Percentiles rank a stretch among this genome's conserved stretches.
Evolutionary conservation across 1,140 invertebrate species (phyloP).

Genomic region (Aplysia californica): DNA sequence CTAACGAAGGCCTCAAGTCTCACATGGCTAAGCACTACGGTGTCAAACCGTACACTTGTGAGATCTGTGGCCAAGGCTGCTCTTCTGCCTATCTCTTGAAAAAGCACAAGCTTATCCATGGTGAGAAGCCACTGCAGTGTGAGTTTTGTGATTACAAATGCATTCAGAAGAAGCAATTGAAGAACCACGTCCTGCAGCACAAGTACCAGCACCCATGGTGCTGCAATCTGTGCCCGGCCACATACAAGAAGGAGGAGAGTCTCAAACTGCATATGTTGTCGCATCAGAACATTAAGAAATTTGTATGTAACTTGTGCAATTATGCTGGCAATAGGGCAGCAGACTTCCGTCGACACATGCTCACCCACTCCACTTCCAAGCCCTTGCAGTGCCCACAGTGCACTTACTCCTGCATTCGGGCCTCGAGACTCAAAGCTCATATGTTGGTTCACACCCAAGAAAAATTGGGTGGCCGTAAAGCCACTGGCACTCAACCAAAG

Average conservation of each 20-base stretch:
- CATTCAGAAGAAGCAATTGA: constrained; percentile 27
- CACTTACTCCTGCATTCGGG: constrained; percentile 24
- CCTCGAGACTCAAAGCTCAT: constrained; percentile 17
- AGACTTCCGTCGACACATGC: constrained; percentile 23
- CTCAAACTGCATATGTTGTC: constrained; percentile 26
- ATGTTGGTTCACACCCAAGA: constrained; percentile 18
- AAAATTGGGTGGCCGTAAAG: not conserved
- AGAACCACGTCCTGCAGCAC: constrained; percentile 19
- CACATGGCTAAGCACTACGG: constrained; percentile 23
- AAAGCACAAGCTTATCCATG: constrained; percentile 25
- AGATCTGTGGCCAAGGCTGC: constrained; percentile 21
- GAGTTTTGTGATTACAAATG: constrained; percentile 19
- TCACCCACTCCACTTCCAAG: constrained; percentile 21
- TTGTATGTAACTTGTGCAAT: constrained; percentile 19
- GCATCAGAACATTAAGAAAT: constrained; percentile 20
- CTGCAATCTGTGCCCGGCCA: constrained; percentile 16
- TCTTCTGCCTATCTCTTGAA: constrained; percentile 4
- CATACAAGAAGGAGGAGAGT: constrained; percentile 27
- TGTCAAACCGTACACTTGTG: constrained; percentile 12
- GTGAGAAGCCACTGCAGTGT: constrained; percentile 23
- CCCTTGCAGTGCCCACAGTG: constrained; percentile 21
- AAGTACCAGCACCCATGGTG: constrained; percentile 17
- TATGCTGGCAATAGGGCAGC: constrained; percentile 24
- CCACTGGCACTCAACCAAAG: not conserved
- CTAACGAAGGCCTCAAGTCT: constrained; percentile 9